A percentile compares a stretch with the other conserved stretches of the same genome.
These are phyloP conservation scores for Ectemnius lituratus DNA, from an alignment of 2,888 invertebrate species.

Conservation along the genomic window DNA sequence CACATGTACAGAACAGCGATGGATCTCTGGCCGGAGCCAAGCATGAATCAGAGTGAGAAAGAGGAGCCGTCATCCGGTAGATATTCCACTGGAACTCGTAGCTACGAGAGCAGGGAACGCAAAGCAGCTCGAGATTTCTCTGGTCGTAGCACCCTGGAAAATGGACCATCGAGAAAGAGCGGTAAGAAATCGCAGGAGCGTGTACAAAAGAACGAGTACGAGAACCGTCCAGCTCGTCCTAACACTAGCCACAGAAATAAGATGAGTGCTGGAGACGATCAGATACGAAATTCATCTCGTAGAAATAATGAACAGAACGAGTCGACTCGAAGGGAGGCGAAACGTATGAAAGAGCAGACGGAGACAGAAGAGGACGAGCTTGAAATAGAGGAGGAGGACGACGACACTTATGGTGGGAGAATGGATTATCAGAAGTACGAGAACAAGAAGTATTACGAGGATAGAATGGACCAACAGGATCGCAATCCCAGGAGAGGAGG, in stretches of 20 bases:
- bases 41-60: slow-evolving; percentile 59
- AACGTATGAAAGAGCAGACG: slow-evolving; percentile 51
- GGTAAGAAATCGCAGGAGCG: slow-evolving; percentile 52
- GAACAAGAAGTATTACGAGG: slow-evolving; percentile 68
- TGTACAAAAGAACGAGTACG: slow-evolving; percentile 64
- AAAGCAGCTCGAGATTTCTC: slow-evolving; percentile 56
- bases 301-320: slow-evolving; percentile 41
- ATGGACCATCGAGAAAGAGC: slow-evolving; percentile 35
- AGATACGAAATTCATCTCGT: slow-evolving; percentile 39
- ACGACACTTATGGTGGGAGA: slow-evolving; percentile 60
- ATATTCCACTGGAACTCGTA: slow-evolving; percentile 32
- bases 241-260: slow-evolving; percentile 59
- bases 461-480: slow-evolving; percentile 53
- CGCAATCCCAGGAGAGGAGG: slow-evolving; percentile 35
- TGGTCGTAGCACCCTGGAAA: slow-evolving; percentile 53
- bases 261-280: slow-evolving; percentile 42
- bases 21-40: slow-evolving; percentile 76
- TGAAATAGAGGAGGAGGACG: slow-evolving; percentile 69
- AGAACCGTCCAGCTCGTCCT: slow-evolving; percentile 40
- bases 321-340: slow-evolving; percentile 41
- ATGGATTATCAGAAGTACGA: slow-evolving; percentile 65
- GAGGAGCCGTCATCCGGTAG: slow-evolving; percentile 37
- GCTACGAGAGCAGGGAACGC: slow-evolving; percentile 53
- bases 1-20: slow-evolving; percentile 76
- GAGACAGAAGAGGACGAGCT: slow-evolving; percentile 71